Base-by-base conservation (phyloP, 35 echinoderm and acorn worm species). In the Ophioderma brevispina region DNA sequence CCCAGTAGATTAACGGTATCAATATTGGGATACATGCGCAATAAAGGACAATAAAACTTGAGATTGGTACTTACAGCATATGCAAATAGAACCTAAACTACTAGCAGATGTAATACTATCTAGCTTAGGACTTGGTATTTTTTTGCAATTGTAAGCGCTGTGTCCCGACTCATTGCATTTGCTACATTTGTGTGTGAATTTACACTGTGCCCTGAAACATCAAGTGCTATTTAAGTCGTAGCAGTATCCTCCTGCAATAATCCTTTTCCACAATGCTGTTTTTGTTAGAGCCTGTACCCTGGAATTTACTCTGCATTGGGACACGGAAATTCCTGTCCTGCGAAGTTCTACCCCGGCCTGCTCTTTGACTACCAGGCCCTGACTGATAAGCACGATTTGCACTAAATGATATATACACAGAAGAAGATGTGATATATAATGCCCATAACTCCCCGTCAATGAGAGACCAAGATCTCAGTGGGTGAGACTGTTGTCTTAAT, bases 401-500 rank as follows among this genome's bases (percentile, higher is more conserved):
- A 25, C 77, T 32, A 33, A 36, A 35, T 32, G 77, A 0, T 3
- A 76, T 21, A 31, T 79, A 33, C 33, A 38, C 33, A 32, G 77
- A 1, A 23, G 37, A 21, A 28, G 37, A 18, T 1, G 41, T n/a
- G 0, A 82, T 38, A 40, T 82, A 40, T n/a, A 82, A 42, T 13
- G 25, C 5, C 80, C 80, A 82, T 11, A 82, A 34, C 25, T 82
- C 80, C 14, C 80, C 80, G 25, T 82, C 80, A 19, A 82, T 40
- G 1, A 43, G 25, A 13, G 37, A 35, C 80, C 80, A 82, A 35
- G 34, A 41, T 21, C 35, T 39, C 19, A 1, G 35, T 40, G 37
- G 37, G 8, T 38, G 1, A 4, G 1, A 25, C 25, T 38, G 2
- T 34, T 41, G 37, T 10, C 37, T 15, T 10, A 43, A 1, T 38